Evolutionary conservation across 1,140 invertebrate genomes (phyloP).

Genomic region (Drosophila bipectinata): DNA sequence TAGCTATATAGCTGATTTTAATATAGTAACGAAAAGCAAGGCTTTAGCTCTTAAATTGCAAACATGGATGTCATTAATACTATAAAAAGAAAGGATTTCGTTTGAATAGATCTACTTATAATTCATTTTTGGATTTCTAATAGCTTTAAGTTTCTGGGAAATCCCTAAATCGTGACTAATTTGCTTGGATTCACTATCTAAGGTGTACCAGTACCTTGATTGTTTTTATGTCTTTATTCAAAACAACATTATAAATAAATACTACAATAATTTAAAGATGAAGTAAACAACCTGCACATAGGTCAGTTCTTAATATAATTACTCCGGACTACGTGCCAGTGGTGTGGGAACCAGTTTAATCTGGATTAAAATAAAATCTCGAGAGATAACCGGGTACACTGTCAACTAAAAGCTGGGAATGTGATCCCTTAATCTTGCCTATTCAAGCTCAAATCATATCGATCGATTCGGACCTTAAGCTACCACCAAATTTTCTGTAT

Average conservation of each 20-base stretch:
- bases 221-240: neutral
- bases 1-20: neutral
- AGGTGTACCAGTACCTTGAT: slow-evolving; percentile 15
- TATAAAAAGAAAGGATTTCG: too few relatives aligned
- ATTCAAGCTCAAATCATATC: neutral
- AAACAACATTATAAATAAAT: slow-evolving; percentile 18
- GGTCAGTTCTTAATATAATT: slow-evolving; percentile 50
- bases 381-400: slow-evolving; percentile 23
- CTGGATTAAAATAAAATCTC: slow-evolving; percentile 1
- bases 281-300: slow-evolving; percentile 47
- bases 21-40: too few relatives aligned
- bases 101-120: too few relatives aligned
- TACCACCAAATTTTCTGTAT: slow-evolving; percentile 3
- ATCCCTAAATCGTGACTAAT: neutral
- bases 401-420: neutral
- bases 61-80: too few relatives aligned
- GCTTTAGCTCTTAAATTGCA: too few relatives aligned
- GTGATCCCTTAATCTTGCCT: slow-evolving; percentile 3
- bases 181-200: neutral
- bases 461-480: slow-evolving; percentile 17
- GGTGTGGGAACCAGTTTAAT: slow-evolving; percentile 1
- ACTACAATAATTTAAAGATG: slow-evolving; percentile 1
- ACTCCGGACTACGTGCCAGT: slow-evolving; percentile 9
- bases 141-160: neutral
- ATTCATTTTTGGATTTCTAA: too few relatives aligned